phyloP scores from a whole-genome alignment of 2,113 vertebrate species.

The Otus sunia region DNA sequence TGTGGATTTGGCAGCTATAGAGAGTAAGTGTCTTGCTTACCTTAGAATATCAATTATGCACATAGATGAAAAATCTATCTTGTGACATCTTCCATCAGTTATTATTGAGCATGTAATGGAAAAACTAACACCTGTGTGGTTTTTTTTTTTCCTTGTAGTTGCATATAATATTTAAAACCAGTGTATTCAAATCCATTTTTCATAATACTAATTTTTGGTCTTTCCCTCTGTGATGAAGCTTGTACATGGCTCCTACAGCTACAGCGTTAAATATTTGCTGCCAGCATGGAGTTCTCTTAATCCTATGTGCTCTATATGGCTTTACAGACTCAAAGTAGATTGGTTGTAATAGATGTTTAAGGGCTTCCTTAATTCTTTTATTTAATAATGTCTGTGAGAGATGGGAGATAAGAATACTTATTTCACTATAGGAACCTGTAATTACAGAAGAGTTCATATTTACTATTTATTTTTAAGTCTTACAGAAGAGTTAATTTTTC shows the following conservation, averaged over 20 bases:
- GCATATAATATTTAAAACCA: not conserved
- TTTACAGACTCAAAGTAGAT: not conserved
- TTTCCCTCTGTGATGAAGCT: not conserved
- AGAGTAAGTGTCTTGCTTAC: not conserved
- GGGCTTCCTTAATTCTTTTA: not conserved
- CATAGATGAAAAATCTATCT: not conserved
- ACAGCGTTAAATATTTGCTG: not conserved
- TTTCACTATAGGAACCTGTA: not conserved
- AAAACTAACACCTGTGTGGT: not conserved
- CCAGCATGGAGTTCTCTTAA: not conserved
- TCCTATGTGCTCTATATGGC: not conserved
- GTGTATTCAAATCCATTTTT: not conserved
- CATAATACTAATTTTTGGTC: not conserved
- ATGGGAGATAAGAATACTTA: not conserved
- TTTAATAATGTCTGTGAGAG: not conserved
- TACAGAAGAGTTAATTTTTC: not conserved
- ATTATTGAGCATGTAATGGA: not conserved
- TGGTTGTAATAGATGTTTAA: not conserved
- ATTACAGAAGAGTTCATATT: not conserved
- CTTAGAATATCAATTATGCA: not conserved
- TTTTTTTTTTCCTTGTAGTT: not conserved
- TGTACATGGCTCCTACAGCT: not conserved
- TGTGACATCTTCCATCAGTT: not conserved
- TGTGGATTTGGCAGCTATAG: not conserved
- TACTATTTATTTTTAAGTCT: not conserved